Evolutionary conservation across 2,888 invertebrate genomes (phyloP), one percentile per base, ranked within the genome.

Genomic region (Dynastes grantii): DNA sequence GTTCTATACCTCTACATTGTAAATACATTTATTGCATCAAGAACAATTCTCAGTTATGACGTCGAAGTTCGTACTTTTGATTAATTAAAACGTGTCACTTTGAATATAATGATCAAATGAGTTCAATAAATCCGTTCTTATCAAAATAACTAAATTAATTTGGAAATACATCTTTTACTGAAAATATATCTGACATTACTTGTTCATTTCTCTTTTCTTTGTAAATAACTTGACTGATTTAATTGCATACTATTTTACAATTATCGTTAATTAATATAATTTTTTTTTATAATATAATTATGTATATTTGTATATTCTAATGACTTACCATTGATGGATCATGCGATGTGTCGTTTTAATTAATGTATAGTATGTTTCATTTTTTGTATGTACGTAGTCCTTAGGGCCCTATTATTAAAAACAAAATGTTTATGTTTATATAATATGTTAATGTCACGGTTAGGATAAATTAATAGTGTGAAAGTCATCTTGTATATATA

Each of bases 211-310:
- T 75, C 6, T 75, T 75, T 61, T 71, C 58, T 61, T 77, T 78
- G 78, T 78, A 78, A 71, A 78, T 78, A 77, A 71, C 40, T 78
- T 73, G 78, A 78, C 78, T 78, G 78, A 78, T 75, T 73, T 61
- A 58, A 75, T 13, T 75, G 49, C 45, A 75, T 61, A 75, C 73
- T 58, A 58, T 32, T 73, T 75, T 40, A 45, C 40, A 45, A 22
- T 45, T 45, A 45, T 45, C 45, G 11, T 45, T 45, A 40, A 61
- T 22, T 73, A 75, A 75, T 75, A 40, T 75, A 45, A 63, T 63
- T 61, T 61, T 63, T 61, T 55, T 71, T 55, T 71, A 71, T 45
- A 45, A 45, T 61, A 75, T 61, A 61, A 40, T 22, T 68, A 61
- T 75, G 73, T 75, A 75, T 75, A 75, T 75, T 75, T 75, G 73